phyloP scores from a whole-genome alignment of 2,113 vertebrate genomes.

The Pluvianellus socialis region DNA sequence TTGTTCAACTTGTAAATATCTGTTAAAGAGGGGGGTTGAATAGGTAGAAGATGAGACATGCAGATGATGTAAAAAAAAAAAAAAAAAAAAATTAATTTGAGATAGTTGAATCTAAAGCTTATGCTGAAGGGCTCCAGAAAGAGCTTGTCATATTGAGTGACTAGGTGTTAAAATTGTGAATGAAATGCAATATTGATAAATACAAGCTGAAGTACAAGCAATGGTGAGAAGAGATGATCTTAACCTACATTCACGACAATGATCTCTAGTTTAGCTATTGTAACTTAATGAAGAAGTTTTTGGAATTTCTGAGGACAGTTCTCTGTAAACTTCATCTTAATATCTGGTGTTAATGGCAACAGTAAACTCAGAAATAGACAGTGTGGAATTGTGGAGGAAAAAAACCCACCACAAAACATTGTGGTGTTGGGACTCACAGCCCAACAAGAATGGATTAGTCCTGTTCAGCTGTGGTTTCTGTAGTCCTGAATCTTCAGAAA shows the following conservation, averaged over 20 bases:
- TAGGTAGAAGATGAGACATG: background rate
- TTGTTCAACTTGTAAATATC: background rate
- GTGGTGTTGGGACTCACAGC: background rate
- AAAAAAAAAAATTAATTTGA: rapidly evolving
- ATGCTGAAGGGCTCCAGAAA: background rate
- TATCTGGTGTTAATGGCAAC: background rate
- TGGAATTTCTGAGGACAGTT: background rate
- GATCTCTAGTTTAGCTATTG: background rate
- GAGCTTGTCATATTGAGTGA: background rate
- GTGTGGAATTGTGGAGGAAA: background rate
- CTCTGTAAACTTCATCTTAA: background rate
- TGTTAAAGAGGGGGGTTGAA: background rate
- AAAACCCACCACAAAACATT: rapidly evolving
- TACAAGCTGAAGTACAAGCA: background rate
- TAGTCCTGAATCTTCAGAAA: background rate
- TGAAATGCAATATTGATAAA: background rate
- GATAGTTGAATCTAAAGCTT: background rate
- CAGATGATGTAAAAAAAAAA: background rate
- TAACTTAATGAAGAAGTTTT: background rate
- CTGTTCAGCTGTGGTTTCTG: background rate
- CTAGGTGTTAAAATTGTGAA: background rate
- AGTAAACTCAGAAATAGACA: background rate
- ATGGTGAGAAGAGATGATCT: background rate
- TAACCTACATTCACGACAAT: background rate
- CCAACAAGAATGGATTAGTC: background rate